Percentiles rank a stretch among this genome's conserved stretches.
Evolutionary conservation across 2,888 invertebrate species (phyloP).

Genomic region (Mamestra brassicae): DNA sequence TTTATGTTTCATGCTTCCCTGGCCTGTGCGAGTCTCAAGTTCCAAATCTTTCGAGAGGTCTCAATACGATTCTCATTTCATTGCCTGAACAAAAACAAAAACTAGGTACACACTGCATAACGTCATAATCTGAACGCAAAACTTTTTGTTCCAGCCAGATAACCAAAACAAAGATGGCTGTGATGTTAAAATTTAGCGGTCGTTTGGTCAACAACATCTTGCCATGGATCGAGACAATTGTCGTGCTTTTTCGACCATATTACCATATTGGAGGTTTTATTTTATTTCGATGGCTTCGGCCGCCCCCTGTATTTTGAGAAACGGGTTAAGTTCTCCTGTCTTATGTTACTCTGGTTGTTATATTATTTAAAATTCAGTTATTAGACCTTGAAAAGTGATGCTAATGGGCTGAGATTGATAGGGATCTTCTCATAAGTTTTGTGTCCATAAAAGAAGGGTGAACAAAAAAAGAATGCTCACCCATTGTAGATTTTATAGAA

Average conservation of each 20-base stretch:
- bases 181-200: slow-evolving; percentile 72
- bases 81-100: not conserved
- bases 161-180: slow-evolving; percentile 49
- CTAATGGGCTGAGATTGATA: not conserved
- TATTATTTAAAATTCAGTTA: not conserved
- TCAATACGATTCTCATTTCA: not conserved
- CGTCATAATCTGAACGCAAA: slow-evolving; percentile 3
- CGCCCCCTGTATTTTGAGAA: not conserved
- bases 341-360: slow-evolving; percentile 16
- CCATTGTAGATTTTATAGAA: not conserved
- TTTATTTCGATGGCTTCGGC: slow-evolving; percentile 24
- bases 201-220: slow-evolving; percentile 52
- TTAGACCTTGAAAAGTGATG: not conserved
- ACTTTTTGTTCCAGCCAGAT: slow-evolving; percentile 33
- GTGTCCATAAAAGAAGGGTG: no score
- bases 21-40: not conserved
- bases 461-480: not conserved
- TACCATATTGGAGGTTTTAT: slow-evolving; percentile 51
- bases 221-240: slow-evolving; percentile 45
- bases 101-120: not conserved
- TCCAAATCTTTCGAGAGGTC: not conserved
- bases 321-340: slow-evolving; percentile 1
- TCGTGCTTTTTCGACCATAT: slow-evolving; percentile 56
- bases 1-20: not conserved
- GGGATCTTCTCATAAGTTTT: no score